These are phyloP conservation scores for Eospalax fontanierii DNA, from an alignment of 2,797 vertebrate species.

Conservation along the genomic window DNA sequence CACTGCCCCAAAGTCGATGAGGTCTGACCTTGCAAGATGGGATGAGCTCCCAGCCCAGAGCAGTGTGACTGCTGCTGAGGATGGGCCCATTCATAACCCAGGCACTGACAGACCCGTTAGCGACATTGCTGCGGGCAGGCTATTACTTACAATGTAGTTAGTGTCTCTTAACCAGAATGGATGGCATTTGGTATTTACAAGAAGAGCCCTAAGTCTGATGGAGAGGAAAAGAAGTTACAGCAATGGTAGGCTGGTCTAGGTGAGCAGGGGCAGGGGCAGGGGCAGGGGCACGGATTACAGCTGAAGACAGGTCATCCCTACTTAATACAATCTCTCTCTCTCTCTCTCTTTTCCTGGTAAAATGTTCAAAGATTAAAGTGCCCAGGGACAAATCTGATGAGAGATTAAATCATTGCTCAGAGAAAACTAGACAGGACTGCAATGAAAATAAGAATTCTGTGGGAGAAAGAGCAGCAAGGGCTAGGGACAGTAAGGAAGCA, in stretches of 20 bases:
- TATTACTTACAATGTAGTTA: slow-evolving; percentile 86
- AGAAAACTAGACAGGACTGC: slow-evolving; percentile 3
- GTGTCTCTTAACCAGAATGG: slow-evolving; percentile 80
- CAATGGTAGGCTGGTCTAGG: not conserved
- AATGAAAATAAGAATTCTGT: not conserved
- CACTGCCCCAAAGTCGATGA: slow-evolving; percentile 71
- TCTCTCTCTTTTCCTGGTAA: slow-evolving; percentile 56
- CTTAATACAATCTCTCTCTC: not conserved
- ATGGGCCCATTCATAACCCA: slow-evolving; percentile 78
- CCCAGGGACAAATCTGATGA: not conserved
- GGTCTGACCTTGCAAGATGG: slow-evolving; percentile 81
- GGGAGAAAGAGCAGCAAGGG: not conserved
- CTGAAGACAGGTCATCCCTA: not conserved
- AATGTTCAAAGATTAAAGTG: slow-evolving; percentile 69
- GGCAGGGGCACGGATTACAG: not conserved
- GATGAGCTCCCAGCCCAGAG: slow-evolving; percentile 78
- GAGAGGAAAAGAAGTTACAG: slow-evolving; percentile 69
- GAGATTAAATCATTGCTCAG: slow-evolving; percentile 50
- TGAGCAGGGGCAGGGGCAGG: not conserved
- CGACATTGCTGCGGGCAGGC: slow-evolving; percentile 75
- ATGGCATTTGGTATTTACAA: slow-evolving; percentile 62
- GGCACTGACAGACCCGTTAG: slow-evolving; percentile 78
- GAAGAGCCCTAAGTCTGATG: slow-evolving; percentile 71
- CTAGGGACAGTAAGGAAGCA: not conserved
- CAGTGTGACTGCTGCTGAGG: slow-evolving; percentile 47